A percentile compares a stretch with the other conserved stretches of the same genome.
phyloP scores from a whole-genome alignment of 2,888 invertebrate genomes.

The Vesta saturnalis region DNA sequence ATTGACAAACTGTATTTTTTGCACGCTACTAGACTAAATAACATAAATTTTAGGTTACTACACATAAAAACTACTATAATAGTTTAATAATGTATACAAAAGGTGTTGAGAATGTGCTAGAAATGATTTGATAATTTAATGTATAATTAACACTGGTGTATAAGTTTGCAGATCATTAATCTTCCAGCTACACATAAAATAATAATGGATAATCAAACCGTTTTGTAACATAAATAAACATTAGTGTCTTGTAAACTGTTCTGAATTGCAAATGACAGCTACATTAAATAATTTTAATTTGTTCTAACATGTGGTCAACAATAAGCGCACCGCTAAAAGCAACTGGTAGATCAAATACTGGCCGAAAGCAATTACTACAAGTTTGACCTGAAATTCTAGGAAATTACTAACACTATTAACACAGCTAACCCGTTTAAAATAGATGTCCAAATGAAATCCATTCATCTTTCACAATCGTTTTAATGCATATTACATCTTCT shows the following conservation, averaged over 20 bases:
- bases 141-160: no score
- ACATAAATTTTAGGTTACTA: no score
- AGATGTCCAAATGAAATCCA: not conserved
- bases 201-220: no score
- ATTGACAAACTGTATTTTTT: not conserved
- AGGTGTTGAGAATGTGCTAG: no score
- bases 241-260: not conserved
- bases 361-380: conserved; percentile 23
- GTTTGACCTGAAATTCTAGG: not conserved
- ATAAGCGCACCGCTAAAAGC: not conserved
- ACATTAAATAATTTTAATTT: not conserved
- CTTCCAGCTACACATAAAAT: no score
- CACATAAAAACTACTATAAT: no score
- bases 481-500: no score
- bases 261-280: not conserved
- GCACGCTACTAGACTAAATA: not conserved
- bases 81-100: no score
- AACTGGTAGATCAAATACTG: conserved; percentile 17
- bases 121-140: no score
- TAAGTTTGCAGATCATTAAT: no score
- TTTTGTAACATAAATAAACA: no score
- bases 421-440: not conserved
- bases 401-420: not conserved
- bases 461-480: no score
- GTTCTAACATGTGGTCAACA: not conserved